Evolutionary conservation across 1,140 invertebrate genomes (phyloP), one percentile per base, ranked within the genome.

Genomic region (Neoseiulus cucumeris): DNA sequence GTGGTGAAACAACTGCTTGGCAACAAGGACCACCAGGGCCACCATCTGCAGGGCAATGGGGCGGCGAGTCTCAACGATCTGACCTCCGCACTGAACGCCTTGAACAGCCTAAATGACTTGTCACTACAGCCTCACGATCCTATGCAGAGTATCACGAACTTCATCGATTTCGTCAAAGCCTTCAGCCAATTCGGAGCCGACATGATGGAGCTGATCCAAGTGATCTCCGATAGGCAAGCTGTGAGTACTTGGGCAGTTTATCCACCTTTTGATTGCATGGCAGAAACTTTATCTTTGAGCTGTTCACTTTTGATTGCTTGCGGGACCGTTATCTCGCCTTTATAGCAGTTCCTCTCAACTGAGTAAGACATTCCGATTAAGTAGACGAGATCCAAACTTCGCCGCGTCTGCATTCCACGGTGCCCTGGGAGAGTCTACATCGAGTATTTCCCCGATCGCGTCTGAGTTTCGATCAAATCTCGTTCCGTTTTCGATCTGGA

Each of bases 141-240:
- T 64, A 78, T 98, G 71, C 92, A 97, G 78, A 87, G 86, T 66
- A 91, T 97, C 42, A 86, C 87, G 66, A 96, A 92, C 78, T 98
- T 98, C 75, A 94, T 91, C 7, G 94, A 98, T 77, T 98, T 98
- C 78, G 93, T 98, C 33, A 91, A 94, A 73, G 91, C 92, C 5
- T 99, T 98, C 79, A 93, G 91, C 71, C 89, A 95, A 74, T 98
- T 98, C 76, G 95, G 95, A 2, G 87, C 85, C 9, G 91, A 98
- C 75, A 98, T 99, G 93, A 92, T 98, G 51, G 92, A 98, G 73
- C 76, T 98, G 66, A 93, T 93, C 14, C 88, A 96, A 75, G 77
- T 97, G 22, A 95, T 91, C 28, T 90, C 78, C 47, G 77, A 78
- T 67, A 70, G 77, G 68, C 77, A 79, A 72, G 78, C 77, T 74